phyloP scores from a whole-genome alignment of 1,140 invertebrate species.

The Penaeus indicus region DNA sequence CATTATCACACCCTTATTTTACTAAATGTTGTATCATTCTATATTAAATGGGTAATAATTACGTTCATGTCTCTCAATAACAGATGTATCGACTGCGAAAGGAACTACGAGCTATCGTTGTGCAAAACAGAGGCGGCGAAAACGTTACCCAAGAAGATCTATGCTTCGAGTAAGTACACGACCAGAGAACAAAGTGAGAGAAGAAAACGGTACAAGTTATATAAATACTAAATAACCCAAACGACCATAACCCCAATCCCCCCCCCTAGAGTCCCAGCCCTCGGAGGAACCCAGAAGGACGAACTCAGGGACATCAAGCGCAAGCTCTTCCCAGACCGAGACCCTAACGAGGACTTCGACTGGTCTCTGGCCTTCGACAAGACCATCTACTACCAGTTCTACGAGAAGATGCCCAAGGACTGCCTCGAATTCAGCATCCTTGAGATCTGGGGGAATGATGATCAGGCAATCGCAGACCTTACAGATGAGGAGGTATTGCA shows the following conservation, averaged over 20 bases:
- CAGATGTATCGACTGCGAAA: conserved; percentile 58
- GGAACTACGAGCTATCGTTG: conserved; percentile 6
- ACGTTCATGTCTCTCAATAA: background rate
- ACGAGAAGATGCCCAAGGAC: conserved; percentile 68
- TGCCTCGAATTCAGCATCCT: conserved; percentile 79
- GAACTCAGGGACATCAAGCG: conserved; percentile 14
- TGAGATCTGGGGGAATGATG: conserved; percentile 80
- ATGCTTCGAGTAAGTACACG: conserved; percentile 49
- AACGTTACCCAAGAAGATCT: conserved; percentile 43
- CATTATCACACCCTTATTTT: background rate
- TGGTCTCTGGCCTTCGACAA: conserved; percentile 57
- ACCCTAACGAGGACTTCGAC: conserved; percentile 41
- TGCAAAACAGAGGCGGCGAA: conserved; percentile 11
- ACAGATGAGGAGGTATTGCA: conserved; percentile 77
- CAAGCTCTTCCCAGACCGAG: conserved; percentile 24
- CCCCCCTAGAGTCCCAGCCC: conserved; percentile 43
- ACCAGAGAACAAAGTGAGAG: too few species aligned
- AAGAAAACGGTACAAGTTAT: background rate
- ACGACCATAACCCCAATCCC: too few species aligned
- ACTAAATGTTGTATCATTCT: too few species aligned
- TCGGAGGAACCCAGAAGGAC: conserved; percentile 35
- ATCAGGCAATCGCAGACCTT: conserved; percentile 73
- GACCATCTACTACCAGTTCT: conserved; percentile 51
- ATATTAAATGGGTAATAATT: background rate
- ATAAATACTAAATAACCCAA: too few species aligned